A percentile compares a stretch with the other conserved stretches of the same genome.
Evolutionary conservation across 1,140 invertebrate genomes (phyloP).

Genomic region (Drosophila gunungcola): DNA sequence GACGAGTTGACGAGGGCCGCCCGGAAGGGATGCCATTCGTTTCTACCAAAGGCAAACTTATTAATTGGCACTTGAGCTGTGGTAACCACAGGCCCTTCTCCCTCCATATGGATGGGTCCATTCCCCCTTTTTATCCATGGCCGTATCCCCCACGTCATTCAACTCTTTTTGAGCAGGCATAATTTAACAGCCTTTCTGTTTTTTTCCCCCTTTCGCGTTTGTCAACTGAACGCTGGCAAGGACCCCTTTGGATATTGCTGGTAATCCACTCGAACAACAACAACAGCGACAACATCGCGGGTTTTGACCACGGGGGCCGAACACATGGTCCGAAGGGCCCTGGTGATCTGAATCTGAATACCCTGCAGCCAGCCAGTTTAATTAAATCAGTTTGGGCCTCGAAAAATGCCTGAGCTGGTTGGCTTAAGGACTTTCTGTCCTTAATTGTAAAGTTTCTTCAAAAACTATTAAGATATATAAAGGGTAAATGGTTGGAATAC

Average conservation of each 20-base stretch:
- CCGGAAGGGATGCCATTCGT: conserved; percentile 57
- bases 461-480: too few relatives aligned
- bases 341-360: conserved; percentile 23
- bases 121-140: neutral
- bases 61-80: conserved; percentile 80
- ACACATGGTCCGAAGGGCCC: conserved; percentile 25
- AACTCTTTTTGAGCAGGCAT: conserved; percentile 75
- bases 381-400: conserved; percentile 15
- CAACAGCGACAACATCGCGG: conserved; percentile 47
- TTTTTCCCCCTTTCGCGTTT: conserved; percentile 41
- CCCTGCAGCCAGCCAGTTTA: conserved; percentile 28
- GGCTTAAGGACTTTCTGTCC: neutral
- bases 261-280: conserved; percentile 73
- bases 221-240: conserved; percentile 52
- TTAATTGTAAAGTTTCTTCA: too few relatives aligned
- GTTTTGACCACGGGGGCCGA: conserved; percentile 34
- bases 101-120: conserved; percentile 1
- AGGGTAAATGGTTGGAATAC: too few relatives aligned
- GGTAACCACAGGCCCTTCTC: conserved; percentile 48
- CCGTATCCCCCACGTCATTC: conserved; percentile 49
- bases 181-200: conserved; percentile 68
- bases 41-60: conserved; percentile 75
- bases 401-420: neutral
- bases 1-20: conserved; percentile 55
- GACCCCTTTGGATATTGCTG: conserved; percentile 62